A percentile compares a stretch with the other conserved stretches of the same genome.
These are phyloP conservation scores for Acropora yongei DNA, from an alignment of 64 coral and sea anemone genomes.

Conservation along the genomic window DNA sequence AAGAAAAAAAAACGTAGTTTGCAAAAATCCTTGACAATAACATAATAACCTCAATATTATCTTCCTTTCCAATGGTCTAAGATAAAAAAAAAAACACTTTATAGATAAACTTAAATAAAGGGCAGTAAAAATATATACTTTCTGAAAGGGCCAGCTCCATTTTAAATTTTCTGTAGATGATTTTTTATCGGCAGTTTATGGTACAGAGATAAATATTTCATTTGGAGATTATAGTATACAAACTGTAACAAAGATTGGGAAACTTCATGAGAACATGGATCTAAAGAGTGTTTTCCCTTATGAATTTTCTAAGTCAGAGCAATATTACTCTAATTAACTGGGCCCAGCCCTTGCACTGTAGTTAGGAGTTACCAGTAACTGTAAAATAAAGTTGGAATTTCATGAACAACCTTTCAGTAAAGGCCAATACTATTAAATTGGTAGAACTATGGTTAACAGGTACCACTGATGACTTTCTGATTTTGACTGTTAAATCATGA, in stretches of 20 bases:
- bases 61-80: background rate
- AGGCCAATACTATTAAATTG: too few relatives aligned
- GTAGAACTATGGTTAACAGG: too few relatives aligned
- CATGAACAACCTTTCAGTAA: too few relatives aligned
- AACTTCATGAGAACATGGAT: too few relatives aligned
- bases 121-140: background rate
- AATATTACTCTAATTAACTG: background rate
- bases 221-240: too few relatives aligned
- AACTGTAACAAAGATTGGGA: too few relatives aligned
- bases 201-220: background rate
- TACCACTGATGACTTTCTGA: too few relatives aligned
- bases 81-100: conserved; percentile 17
- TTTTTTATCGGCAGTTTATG: background rate
- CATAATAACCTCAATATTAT: background rate
- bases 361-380: too few relatives aligned
- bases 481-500: too few relatives aligned
- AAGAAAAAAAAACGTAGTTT: background rate
- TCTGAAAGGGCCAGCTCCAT: background rate
- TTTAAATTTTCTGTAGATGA: background rate
- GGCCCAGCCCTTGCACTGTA: conserved; percentile 3
- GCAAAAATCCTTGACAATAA: background rate
- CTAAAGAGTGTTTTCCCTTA: too few relatives aligned
- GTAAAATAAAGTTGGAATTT: too few relatives aligned
- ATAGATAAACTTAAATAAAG: background rate
- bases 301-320: background rate